Evolutionary conservation across 2,888 invertebrate genomes (phyloP).

Genomic region (Dynastes grantii): DNA sequence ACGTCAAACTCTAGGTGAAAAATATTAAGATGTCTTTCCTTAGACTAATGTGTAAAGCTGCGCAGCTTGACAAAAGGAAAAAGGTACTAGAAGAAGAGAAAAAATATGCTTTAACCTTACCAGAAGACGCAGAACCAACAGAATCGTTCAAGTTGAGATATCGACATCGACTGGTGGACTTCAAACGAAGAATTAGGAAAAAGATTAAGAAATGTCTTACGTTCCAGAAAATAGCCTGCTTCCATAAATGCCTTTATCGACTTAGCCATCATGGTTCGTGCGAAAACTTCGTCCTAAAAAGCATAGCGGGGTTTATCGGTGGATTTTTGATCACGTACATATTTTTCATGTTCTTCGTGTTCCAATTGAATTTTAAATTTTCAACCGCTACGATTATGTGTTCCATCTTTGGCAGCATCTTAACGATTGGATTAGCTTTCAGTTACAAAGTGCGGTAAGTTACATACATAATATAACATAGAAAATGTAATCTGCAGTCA

Average conservation of each 20-base stretch:
- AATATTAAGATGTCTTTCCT: constrained; percentile 58
- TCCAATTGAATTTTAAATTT: constrained; percentile 77
- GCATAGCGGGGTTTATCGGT: constrained; percentile 77
- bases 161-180: constrained; percentile 68
- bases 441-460: constrained; percentile 73
- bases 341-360: constrained; percentile 79
- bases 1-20: constrained; percentile 8
- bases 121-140: constrained; percentile 66
- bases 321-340: constrained; percentile 79
- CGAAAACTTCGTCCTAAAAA: constrained; percentile 77
- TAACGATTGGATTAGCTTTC: constrained; percentile 80
- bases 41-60: constrained; percentile 73
- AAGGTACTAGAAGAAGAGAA: constrained; percentile 75
- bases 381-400: constrained; percentile 77
- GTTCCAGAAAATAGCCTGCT: constrained; percentile 64
- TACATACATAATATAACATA: neutral
- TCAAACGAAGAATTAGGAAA: constrained; percentile 68
- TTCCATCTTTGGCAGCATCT: constrained; percentile 75
- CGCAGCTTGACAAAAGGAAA: constrained; percentile 72
- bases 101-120: constrained; percentile 72
- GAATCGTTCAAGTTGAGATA: constrained; percentile 71
- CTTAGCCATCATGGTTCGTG: constrained; percentile 73
- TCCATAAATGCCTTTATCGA: constrained; percentile 67
- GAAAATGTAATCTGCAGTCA: too few relatives aligned
- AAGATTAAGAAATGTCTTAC: constrained; percentile 64